These are phyloP conservation scores for Spodoptera frugiperda DNA, from an alignment of 1,140 invertebrate species.

Conservation along the genomic window DNA sequence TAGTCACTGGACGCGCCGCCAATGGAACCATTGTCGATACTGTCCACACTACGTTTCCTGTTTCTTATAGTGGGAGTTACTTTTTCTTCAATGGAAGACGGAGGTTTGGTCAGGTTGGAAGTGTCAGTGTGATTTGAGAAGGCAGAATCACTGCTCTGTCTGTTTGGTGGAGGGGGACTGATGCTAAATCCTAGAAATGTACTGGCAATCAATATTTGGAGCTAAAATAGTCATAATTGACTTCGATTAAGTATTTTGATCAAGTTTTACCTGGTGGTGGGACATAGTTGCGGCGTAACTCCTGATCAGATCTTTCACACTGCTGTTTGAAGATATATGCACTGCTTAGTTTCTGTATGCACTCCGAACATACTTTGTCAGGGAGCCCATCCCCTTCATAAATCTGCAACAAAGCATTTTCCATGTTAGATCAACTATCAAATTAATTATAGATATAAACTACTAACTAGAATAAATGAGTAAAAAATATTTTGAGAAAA, in stretches of 20 bases:
- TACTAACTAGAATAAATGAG: too few relatives aligned
- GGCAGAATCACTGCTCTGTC: conserved; percentile 82
- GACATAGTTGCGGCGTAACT: conserved; percentile 82
- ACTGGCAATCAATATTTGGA: not conserved
- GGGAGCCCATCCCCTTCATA: conserved; percentile 83
- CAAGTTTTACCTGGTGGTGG: conserved; percentile 72
- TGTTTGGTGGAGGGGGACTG: conserved; percentile 67
- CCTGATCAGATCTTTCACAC: conserved; percentile 83
- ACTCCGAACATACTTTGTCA: conserved; percentile 84
- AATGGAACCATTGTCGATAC: conserved; percentile 25
- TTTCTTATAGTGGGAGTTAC: conserved; percentile 15
- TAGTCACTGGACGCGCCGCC: conserved; percentile 32
- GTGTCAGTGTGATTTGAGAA: conserved; percentile 78
- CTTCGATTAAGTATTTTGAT: not conserved
- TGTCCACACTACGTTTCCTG: conserved; percentile 47
- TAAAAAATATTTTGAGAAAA: too few relatives aligned
- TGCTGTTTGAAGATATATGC: conserved; percentile 85
- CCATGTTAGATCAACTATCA: not conserved
- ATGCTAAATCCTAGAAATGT: conserved; percentile 67
- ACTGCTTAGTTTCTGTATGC: conserved; percentile 83
- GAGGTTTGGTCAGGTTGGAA: conserved; percentile 69
- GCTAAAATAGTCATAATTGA: not conserved
- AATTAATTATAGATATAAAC: too few relatives aligned
- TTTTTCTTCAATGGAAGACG: conserved; percentile 54
- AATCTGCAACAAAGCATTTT: conserved; percentile 63